phyloP scores from a whole-genome alignment of 1,140 invertebrate species.

The Geopemphigus sp. region DNA sequence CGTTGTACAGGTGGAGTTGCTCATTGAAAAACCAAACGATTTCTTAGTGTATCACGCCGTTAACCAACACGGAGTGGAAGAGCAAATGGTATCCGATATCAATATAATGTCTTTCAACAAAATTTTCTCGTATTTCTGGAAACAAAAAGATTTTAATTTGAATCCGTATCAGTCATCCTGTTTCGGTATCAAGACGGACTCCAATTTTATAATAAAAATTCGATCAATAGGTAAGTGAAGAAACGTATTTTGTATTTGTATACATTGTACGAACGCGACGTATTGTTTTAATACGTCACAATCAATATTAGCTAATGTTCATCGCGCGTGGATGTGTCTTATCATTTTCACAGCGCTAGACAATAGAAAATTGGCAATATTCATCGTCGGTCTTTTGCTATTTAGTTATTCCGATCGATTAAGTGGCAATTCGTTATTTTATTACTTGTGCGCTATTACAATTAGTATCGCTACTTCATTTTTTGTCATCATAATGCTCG shows the following conservation, averaged over 20 bases:
- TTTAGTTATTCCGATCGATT: conserved; percentile 68
- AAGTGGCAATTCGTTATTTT: conserved; percentile 75
- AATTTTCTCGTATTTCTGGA: conserved; percentile 55
- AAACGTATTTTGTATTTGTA: too few species aligned
- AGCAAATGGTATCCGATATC: background rate
- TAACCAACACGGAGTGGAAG: background rate
- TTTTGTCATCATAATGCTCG: conserved; percentile 75
- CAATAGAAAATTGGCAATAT: conserved; percentile 64
- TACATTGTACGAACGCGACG: background rate
- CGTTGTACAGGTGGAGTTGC: background rate
- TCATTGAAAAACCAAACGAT: background rate
- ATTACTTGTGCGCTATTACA: conserved; percentile 76
- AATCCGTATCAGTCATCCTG: conserved; percentile 74
- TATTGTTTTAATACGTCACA: too few species aligned
- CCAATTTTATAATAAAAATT: conserved; percentile 60
- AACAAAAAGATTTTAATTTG: conserved; percentile 65
- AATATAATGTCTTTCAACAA: background rate
- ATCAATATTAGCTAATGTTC: too few species aligned
- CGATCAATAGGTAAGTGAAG: conserved; percentile 59
- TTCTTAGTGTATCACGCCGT: background rate
- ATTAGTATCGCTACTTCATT: conserved; percentile 78
- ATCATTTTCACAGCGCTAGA: conserved; percentile 63
- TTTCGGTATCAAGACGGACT: conserved; percentile 69
- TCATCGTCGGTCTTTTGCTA: conserved; percentile 63
- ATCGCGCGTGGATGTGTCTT: background rate